Evolutionary conservation across 2,113 vertebrate genomes (phyloP).

Genomic region (Odobenus rosmarus): DNA sequence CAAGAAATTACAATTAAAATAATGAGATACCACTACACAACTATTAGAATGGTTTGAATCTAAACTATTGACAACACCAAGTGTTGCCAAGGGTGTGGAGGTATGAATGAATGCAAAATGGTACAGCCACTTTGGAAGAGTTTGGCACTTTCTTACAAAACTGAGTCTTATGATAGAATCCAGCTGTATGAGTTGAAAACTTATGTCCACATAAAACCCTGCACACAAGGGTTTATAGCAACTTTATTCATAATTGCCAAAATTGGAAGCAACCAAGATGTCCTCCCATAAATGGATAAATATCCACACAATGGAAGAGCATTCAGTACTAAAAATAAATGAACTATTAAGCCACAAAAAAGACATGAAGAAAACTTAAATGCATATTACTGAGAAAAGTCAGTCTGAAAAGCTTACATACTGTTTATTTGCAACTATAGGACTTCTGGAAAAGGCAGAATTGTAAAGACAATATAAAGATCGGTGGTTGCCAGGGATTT

Average conservation of each 20-base stretch:
- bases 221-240: neutral
- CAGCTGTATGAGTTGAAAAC: neutral
- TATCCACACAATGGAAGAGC: neutral
- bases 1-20: neutral
- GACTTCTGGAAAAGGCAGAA: neutral
- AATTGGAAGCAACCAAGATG: slow-evolving; percentile 1
- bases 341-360: neutral
- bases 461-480: neutral
- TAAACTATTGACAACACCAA: neutral
- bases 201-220: neutral
- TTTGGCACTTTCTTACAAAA: slow-evolving; percentile 1
- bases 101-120: neutral
- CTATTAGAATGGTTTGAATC: neutral
- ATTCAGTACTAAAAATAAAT: neutral
- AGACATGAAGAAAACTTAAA: neutral
- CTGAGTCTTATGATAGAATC: neutral
- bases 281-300: neutral
- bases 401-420: neutral
- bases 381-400: neutral
- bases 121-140: neutral
- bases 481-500: neutral
- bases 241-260: neutral
- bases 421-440: neutral
- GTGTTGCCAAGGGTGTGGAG: neutral
- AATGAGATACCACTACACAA: neutral